Base-by-base conservation (phyloP, 2,888 invertebrate genomes). In the Hemithea aestivaria region DNA sequence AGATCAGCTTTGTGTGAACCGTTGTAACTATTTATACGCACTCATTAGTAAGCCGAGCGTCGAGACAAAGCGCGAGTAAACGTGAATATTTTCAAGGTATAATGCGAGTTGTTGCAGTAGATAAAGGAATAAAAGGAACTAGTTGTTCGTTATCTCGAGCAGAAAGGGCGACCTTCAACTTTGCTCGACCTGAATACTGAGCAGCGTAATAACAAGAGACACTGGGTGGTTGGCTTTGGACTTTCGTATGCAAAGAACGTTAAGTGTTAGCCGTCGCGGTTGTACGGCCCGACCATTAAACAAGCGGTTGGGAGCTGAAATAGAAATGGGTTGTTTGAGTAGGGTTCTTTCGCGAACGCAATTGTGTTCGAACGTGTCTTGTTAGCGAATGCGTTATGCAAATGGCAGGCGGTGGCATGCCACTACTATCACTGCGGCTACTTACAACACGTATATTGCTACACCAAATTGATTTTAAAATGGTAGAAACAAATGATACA, bases 171-270 rank as follows among this genome's bases (percentile, higher is more conserved):
- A 85, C 85, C 83, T 84, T 85, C 83, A 82, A 74, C 73, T 73
- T 62, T 35, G 61, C 73, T 63, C 66, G 67, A 55, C 56, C 67
- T 66, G 84, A 85, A 85, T 85, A 84, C 74, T 68, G 77, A 84
- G 73, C 59, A 73, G 75, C 60, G 66, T 73, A 78, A 81, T 80
- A 83, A 80, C 77, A 73, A 73, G 76, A 76, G 80, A 79, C 75
- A 79, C 70, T 72, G 66, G 66, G 66, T 75, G 75, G 75, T 76
- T 71, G 73, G 71, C 64, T 72, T 71, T 66, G 68, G 74, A 5
- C 70, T 83, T 85, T 82, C 77, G 85, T 85, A 85, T 87, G 85
- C 87, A 87, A 87, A 87, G 85, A 81, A 83, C 84, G 87, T 84
- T 77, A 84, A 81, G 80, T 83, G 80, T 80, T 82, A 82, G 82